Percentiles rank a stretch among this genome's conserved stretches.
phyloP scores from a whole-genome alignment of 2,797 vertebrate genomes.

The Tadarida brasiliensis region DNA sequence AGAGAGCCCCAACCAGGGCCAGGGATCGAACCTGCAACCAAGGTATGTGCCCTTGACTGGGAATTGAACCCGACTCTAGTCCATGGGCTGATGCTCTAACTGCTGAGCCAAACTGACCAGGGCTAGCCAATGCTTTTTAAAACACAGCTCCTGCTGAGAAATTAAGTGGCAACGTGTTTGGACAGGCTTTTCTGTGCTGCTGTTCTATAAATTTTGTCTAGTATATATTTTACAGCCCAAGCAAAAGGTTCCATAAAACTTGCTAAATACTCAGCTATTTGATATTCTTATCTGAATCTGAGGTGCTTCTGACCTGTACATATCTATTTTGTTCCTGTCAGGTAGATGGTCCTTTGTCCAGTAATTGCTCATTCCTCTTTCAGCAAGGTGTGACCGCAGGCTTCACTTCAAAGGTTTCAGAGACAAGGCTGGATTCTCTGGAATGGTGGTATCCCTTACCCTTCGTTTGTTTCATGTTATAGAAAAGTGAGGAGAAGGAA shows the following conservation, averaged over 20 bases:
- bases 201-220: conserved; percentile 1
- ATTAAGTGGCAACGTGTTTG: conserved; percentile 40
- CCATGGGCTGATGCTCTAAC: too few relatives aligned
- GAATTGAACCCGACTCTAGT: too few relatives aligned
- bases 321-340: conserved; percentile 18
- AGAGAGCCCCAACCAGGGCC: too few relatives aligned
- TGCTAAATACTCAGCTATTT: background rate
- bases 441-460: background rate
- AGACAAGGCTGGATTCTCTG: background rate
- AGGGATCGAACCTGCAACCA: too few relatives aligned
- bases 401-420: background rate
- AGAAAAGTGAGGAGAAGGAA: conserved; percentile 21
- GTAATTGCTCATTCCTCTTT: conserved; percentile 21
- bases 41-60: too few relatives aligned
- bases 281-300: background rate
- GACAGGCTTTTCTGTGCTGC: conserved; percentile 40
- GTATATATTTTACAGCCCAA: background rate
- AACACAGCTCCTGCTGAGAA: conserved; percentile 40
- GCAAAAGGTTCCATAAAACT: background rate
- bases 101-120: too few relatives aligned
- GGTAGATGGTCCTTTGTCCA: background rate
- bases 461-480: background rate
- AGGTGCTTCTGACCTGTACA: background rate
- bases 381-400: background rate
- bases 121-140: conserved; percentile 47